Evolutionary conservation across 2,888 invertebrate genomes (phyloP).

Genomic region (Norana najaformis): DNA sequence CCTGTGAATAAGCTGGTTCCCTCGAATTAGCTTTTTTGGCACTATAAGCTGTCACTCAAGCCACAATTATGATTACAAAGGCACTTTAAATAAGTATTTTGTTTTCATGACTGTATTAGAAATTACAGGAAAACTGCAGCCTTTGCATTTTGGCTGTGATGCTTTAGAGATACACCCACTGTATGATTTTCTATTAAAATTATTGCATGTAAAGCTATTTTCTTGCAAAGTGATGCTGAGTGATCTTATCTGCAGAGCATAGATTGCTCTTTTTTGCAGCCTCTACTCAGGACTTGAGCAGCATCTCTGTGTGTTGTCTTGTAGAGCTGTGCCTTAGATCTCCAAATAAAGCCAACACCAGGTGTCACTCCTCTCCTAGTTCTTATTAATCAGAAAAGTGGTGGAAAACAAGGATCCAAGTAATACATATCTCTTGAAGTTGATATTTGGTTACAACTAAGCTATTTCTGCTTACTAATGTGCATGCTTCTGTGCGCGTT

Average conservation of each 20-base stretch:
- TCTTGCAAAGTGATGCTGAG: background rate
- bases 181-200: too few species aligned
- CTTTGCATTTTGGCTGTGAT: too few species aligned
- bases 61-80: too few species aligned
- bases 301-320: background rate
- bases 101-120: too few species aligned
- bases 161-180: too few species aligned
- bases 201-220: background rate
- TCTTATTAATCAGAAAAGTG: slow-evolving; percentile 20
- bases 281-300: background rate
- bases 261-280: background rate
- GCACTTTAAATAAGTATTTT: too few species aligned
- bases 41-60: too few species aligned
- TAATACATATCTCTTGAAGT: background rate
- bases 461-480: background rate
- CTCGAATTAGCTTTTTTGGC: too few species aligned
- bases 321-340: slow-evolving; percentile 25
- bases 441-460: too few species aligned
- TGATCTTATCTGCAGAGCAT: background rate
- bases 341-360: background rate
- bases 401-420: slow-evolving; percentile 22
- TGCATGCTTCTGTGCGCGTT: background rate
- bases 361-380: background rate
- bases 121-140: background rate
- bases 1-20: too few species aligned